A percentile compares a stretch with the other conserved stretches of the same genome.
phyloP scores from a whole-genome alignment of 2,113 vertebrate species.

The Dunckerocampus dactyliophorus region DNA sequence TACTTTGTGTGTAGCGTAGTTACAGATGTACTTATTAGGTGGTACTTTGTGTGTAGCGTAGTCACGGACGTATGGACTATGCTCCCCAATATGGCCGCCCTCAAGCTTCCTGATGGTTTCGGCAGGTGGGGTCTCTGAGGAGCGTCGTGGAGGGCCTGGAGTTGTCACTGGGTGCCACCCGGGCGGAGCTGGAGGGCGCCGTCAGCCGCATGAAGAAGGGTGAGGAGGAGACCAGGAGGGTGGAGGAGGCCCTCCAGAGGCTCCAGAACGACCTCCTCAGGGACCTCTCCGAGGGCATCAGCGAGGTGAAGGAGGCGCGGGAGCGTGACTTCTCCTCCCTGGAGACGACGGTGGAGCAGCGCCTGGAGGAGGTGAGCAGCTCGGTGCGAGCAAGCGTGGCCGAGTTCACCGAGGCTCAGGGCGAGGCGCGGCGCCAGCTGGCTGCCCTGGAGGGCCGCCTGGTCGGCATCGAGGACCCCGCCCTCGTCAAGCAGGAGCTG shows the following conservation, averaged over 20 bases:
- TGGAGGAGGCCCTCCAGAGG: conserved; percentile 89
- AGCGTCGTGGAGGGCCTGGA: conserved; percentile 77
- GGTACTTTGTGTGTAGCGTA: too few relatives aligned
- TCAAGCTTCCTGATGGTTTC: conserved; percentile 13
- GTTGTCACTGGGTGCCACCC: conserved; percentile 74
- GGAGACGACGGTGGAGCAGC: conserved; percentile 87
- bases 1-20: too few relatives aligned
- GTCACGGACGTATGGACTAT: too few relatives aligned
- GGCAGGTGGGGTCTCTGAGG: conserved; percentile 81
- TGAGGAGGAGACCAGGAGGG: conserved; percentile 81
- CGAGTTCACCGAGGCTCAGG: conserved; percentile 85
- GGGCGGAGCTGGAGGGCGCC: conserved; percentile 78
- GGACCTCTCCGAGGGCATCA: conserved; percentile 86
- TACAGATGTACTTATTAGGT: too few relatives aligned
- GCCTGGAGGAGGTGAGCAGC: conserved; percentile 84
- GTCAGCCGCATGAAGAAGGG: conserved; percentile 78
- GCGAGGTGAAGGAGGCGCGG: conserved; percentile 86
- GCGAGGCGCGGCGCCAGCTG: conserved; percentile 82
- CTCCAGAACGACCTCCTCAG: conserved; percentile 88
- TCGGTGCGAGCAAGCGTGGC: conserved; percentile 87
- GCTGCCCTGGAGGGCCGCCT: conserved; percentile 79
- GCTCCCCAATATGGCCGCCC: not conserved
- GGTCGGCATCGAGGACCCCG: conserved; percentile 65
- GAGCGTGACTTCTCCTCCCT: conserved; percentile 87
- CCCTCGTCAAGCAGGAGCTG: conserved; percentile 74